phyloP scores from a whole-genome alignment of 2,888 invertebrate species.

The Acrobasis suavella region DNA sequence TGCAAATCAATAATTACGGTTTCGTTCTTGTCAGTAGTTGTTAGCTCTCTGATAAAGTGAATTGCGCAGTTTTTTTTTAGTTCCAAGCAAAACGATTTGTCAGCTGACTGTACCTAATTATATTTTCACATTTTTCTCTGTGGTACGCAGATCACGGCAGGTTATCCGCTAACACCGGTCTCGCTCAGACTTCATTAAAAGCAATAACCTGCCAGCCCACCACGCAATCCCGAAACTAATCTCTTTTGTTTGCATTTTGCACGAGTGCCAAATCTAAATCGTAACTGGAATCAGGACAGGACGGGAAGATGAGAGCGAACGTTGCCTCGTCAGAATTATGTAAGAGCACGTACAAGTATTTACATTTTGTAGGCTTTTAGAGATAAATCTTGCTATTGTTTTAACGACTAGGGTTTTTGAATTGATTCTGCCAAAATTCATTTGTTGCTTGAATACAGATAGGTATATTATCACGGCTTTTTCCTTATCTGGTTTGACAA shows the following conservation, averaged over 20 bases:
- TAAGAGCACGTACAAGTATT: conserved; percentile 19
- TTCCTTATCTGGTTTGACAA: too few species aligned
- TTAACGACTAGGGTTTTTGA: neutral
- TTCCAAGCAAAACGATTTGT: neutral
- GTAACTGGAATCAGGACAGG: conserved; percentile 47
- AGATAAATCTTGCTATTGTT: conserved; percentile 5
- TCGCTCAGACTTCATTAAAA: conserved; percentile 56
- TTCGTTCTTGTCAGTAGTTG: too few species aligned
- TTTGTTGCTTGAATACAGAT: too few species aligned
- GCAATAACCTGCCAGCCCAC: conserved; percentile 49
- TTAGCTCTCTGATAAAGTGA: too few species aligned
- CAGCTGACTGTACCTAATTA: conserved; percentile 12
- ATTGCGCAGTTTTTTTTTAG: too few species aligned
- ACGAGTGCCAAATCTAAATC: conserved; percentile 57
- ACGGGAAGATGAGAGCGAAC: conserved; percentile 47
- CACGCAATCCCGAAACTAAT: conserved; percentile 64
- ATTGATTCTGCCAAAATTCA: neutral
- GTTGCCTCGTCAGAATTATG: conserved; percentile 6
- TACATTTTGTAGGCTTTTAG: conserved; percentile 3
- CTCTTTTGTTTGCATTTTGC: conserved; percentile 69
- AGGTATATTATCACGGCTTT: too few species aligned
- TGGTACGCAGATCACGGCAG: conserved; percentile 35
- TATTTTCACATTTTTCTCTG: conserved; percentile 17
- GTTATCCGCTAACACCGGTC: conserved; percentile 24
- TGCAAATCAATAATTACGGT: too few species aligned